phyloP scores from a whole-genome alignment of 2,888 invertebrate species.

The Sipunculus nudus region DNA sequence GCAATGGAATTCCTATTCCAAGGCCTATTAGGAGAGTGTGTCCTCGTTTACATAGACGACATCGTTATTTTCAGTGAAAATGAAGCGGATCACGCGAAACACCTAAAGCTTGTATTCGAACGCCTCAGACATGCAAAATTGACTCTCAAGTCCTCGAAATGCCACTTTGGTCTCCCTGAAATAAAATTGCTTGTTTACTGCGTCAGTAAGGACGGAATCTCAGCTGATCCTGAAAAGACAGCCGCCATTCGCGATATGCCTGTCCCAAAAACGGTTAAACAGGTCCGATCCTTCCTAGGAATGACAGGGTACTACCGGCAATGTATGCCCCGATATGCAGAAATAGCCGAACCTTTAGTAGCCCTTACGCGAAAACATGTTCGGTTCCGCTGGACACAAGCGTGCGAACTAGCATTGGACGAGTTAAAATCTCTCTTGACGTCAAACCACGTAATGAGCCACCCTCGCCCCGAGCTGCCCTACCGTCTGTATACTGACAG shows the following conservation, averaged over 20 bases:
- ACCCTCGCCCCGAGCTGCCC: too few species aligned
- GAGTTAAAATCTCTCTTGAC: conserved; percentile 2
- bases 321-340: conserved; percentile 13
- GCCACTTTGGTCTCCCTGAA: neutral
- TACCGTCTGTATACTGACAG: too few species aligned
- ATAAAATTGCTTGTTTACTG: conserved; percentile 33
- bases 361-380: conserved; percentile 6
- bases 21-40: too few species aligned
- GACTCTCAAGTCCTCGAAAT: neutral
- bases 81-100: neutral
- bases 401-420: conserved; percentile 4
- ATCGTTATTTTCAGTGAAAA: too few species aligned
- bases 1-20: conserved; percentile 26
- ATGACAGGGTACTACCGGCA: conserved; percentile 22
- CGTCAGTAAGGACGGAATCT: conserved; percentile 23
- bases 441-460: neutral
- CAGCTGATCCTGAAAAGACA: conserved; percentile 28
- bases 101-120: neutral
- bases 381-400: conserved; percentile 11
- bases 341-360: conserved; percentile 8
- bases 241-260: conserved; percentile 3
- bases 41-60: too few species aligned
- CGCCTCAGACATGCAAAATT: neutral
- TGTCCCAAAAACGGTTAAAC: neutral
- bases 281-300: conserved; percentile 18